Evolutionary conservation across 2,113 vertebrate genomes (phyloP).

Genomic region (Spizaetus ornatus): DNA sequence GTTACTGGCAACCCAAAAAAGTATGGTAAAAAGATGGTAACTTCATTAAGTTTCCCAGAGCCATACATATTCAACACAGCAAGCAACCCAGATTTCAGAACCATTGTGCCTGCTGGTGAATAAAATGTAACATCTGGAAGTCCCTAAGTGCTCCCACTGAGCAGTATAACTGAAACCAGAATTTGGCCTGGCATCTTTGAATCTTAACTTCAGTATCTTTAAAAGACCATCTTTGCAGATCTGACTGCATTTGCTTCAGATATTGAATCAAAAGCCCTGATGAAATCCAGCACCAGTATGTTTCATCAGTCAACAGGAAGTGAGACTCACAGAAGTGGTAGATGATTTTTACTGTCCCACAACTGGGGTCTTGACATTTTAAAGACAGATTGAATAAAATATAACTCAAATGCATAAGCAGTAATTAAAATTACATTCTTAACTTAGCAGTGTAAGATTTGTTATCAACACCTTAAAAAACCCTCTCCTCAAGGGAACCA

Average conservation of each 20-base stretch:
- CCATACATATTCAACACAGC: not conserved
- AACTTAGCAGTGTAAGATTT: not conserved
- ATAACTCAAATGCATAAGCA: not conserved
- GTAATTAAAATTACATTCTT: not conserved
- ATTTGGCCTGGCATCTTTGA: not conserved
- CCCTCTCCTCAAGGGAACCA: not conserved
- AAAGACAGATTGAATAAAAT: not conserved
- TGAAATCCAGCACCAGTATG: not conserved
- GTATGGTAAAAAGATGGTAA: not conserved
- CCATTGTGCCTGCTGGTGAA: not conserved
- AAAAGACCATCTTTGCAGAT: not conserved
- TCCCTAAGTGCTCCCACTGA: not conserved
- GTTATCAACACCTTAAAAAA: not conserved
- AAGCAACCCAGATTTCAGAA: not conserved
- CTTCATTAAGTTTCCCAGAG: not conserved
- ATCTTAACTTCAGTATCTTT: not conserved
- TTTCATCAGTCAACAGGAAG: conserved; percentile 5
- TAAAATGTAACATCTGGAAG: conserved; percentile 12
- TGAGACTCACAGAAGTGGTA: not conserved
- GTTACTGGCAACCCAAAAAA: not conserved
- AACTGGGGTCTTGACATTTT: not conserved
- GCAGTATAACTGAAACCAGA: not conserved
- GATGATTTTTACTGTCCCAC: not conserved
- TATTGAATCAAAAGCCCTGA: not conserved
- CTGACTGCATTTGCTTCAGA: not conserved